A percentile compares a stretch with the other conserved stretches of the same genome.
phyloP scores from a whole-genome alignment of 2,888 invertebrate genomes.

The Spialia ferax region DNA sequence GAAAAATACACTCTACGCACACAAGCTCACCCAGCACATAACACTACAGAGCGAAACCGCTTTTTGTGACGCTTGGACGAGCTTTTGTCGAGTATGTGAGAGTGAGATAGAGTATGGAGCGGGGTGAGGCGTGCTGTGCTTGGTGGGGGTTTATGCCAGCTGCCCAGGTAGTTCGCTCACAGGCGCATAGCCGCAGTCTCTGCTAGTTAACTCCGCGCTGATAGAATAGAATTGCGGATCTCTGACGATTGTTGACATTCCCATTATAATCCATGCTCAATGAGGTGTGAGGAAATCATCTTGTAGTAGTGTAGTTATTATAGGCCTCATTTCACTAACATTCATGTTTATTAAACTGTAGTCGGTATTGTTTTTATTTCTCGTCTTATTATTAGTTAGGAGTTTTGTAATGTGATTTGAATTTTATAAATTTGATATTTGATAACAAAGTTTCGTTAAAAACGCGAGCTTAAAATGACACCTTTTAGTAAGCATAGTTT shows the following conservation, averaged over 20 bases:
- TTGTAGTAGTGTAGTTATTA: slow-evolving; percentile 4
- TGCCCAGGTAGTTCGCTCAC: slow-evolving; percentile 82
- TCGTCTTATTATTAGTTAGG: neutral
- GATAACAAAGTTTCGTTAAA: too few species aligned
- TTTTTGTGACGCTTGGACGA: slow-evolving; percentile 78
- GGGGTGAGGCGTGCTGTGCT: slow-evolving; percentile 69
- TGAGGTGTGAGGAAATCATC: slow-evolving; percentile 25
- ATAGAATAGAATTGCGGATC: slow-evolving; percentile 73
- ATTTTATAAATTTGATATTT: too few species aligned
- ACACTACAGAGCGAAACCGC: slow-evolving; percentile 77
- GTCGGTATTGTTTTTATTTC: neutral
- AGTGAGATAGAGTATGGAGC: slow-evolving; percentile 73
- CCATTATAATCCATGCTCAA: slow-evolving; percentile 36
- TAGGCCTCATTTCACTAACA: slow-evolving; percentile 6
- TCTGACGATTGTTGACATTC: slow-evolving; percentile 67
- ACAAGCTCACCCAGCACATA: slow-evolving; percentile 61
- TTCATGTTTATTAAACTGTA: slow-evolving; percentile 17
- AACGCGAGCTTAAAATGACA: too few species aligned
- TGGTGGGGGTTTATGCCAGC: slow-evolving; percentile 81
- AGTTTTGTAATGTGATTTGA: neutral
- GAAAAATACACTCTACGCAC: slow-evolving; percentile 74
- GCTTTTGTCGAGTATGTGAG: slow-evolving; percentile 71
- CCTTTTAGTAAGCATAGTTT: too few species aligned
- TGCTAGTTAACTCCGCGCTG: slow-evolving; percentile 81
- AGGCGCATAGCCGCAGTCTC: slow-evolving; percentile 76